phyloP scores from a whole-genome alignment of 2,113 vertebrate genomes.

The Phrynocephalus versicolor region DNA sequence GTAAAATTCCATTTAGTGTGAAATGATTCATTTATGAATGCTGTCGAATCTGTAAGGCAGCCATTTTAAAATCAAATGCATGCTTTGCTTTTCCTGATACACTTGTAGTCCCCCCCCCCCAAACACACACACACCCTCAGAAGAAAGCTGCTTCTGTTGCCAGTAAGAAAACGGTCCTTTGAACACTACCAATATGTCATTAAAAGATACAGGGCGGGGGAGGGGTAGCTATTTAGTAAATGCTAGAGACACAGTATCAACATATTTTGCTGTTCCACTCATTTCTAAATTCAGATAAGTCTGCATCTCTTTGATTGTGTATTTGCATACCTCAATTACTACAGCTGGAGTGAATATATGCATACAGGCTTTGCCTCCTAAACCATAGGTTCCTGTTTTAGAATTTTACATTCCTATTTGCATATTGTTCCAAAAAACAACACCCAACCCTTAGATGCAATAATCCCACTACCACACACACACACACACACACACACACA shows the following conservation, averaged over 20 bases:
- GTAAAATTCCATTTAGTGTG: background rate
- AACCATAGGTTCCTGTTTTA: background rate
- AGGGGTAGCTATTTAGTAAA: background rate
- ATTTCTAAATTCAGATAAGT: background rate
- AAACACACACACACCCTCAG: too few relatives aligned
- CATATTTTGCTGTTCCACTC: slow-evolving; percentile 13
- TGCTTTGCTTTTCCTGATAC: background rate
- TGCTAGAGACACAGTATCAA: background rate
- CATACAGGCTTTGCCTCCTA: background rate
- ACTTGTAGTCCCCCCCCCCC: background rate
- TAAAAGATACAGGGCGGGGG: background rate
- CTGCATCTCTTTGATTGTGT: slow-evolving; percentile 4
- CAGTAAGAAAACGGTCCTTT: background rate
- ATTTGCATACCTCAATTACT: slow-evolving; percentile 11
- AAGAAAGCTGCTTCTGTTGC: background rate
- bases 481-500: background rate
- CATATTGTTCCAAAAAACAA: background rate
- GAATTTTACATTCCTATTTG: background rate
- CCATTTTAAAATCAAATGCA: background rate
- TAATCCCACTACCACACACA: background rate
- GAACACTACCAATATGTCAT: background rate
- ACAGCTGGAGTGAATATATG: background rate
- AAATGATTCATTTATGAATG: background rate
- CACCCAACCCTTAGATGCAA: background rate
- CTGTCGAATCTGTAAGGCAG: background rate